phyloP scores from a whole-genome alignment of 2,797 vertebrate genomes.

The Leptoclinus maculatus region DNA sequence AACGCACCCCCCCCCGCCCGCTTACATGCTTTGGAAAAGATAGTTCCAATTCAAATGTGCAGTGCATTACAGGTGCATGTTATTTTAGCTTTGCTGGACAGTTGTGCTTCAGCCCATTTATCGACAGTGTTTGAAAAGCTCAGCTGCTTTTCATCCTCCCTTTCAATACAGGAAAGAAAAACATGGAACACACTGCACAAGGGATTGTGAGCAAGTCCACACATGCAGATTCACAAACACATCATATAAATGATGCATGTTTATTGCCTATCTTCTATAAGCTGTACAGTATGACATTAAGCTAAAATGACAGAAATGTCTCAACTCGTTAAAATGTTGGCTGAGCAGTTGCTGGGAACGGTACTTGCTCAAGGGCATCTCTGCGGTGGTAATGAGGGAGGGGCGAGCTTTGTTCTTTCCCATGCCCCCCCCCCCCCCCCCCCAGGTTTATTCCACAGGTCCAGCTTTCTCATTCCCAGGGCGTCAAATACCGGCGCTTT shows the following conservation, averaged over 20 bases:
- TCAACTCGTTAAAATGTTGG: too few relatives aligned
- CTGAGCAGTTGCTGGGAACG: too few relatives aligned
- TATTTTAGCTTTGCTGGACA: neutral
- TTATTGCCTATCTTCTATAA: too few relatives aligned
- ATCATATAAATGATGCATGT: neutral
- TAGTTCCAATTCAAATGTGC: slow-evolving; percentile 33
- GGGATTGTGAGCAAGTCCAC: neutral
- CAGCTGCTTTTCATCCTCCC: slow-evolving; percentile 20
- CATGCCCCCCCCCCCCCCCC: too few relatives aligned
- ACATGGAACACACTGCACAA: neutral
- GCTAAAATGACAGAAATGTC: neutral
- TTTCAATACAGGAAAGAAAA: slow-evolving; percentile 1
- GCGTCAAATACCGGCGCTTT: neutral
- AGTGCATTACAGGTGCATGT: slow-evolving; percentile 15
- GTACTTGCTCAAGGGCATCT: neutral
- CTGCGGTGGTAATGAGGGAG: neutral
- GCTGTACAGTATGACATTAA: too few relatives aligned
- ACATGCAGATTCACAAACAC: neutral
- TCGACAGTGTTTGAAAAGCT: slow-evolving; percentile 22
- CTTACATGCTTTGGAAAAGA: slow-evolving; percentile 9
- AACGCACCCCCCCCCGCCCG: neutral
- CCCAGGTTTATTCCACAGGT: neutral
- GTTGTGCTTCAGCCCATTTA: slow-evolving; percentile 5
- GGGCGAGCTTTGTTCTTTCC: neutral
- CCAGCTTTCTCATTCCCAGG: neutral